A percentile compares a stretch with the other conserved stretches of the same genome.
Conservation (phyloP, 2,113 vertebrate genomes). For the Petromus typicus region DNA sequence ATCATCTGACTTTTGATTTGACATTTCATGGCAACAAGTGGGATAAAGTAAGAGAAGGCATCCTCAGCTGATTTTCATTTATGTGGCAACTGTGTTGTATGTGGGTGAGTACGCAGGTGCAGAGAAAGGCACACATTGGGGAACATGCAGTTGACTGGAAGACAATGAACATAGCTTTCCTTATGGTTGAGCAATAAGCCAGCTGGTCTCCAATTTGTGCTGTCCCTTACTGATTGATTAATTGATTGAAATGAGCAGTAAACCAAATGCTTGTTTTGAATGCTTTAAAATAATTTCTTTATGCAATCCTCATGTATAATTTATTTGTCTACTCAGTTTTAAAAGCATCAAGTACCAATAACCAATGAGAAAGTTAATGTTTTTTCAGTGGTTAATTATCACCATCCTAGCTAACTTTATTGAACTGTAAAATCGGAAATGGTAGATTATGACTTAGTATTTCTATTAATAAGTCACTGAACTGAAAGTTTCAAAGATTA, state of each 20-base stretch:
- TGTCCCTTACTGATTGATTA: constrained; percentile 42
- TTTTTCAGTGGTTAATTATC: constrained; percentile 30
- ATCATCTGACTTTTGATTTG: constrained; percentile 22
- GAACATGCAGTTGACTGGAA: constrained; percentile 37
- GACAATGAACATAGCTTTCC: constrained; percentile 18
- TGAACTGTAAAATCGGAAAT: constrained; percentile 41
- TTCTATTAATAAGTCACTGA: constrained; percentile 53
- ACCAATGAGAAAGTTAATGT: constrained; percentile 40
- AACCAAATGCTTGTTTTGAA: constrained; percentile 50
- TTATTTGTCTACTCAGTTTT: constrained; percentile 54
- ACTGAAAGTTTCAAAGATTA: constrained; percentile 7
- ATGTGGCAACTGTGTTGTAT: constrained; percentile 43
- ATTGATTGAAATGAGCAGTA: constrained; percentile 30
- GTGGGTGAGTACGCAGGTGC: constrained; percentile 8
- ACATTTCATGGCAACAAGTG: constrained; percentile 37
- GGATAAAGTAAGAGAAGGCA: constrained; percentile 42
- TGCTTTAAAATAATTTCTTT: constrained; percentile 48
- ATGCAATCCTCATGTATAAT: constrained; percentile 43
- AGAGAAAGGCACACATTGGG: neutral
- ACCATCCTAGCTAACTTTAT: constrained; percentile 45
- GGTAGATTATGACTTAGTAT: constrained; percentile 51
- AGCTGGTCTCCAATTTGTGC: constrained; percentile 43
- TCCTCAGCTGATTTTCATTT: constrained; percentile 48
- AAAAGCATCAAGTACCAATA: neutral
- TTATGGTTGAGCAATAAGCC: constrained; percentile 36